Evolutionary conservation across 2,888 invertebrate genomes (phyloP), one percentile per base, ranked within the genome.

Genomic region (Stenodema calcarata): DNA sequence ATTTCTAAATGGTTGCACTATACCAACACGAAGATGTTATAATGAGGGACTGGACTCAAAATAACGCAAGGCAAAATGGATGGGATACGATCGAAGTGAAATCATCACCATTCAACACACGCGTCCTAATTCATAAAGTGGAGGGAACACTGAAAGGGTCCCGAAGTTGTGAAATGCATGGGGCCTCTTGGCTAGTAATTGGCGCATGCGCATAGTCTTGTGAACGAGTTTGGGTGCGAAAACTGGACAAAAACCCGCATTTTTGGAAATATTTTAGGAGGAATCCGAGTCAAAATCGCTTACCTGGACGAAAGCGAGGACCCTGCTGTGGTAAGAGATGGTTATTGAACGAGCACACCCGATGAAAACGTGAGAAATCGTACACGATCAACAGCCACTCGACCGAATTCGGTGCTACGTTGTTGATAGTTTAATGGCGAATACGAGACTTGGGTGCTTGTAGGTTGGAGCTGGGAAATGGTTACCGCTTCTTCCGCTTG

Each of bases 401-500:
- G 62, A 70, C 18, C 69, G 23, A 73, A 54, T n/a, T 18, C 27
- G 50, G 42, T 23, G 42, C 44, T n/a, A 86, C 35, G 80, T 78
- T 84, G 81, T 85, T 86, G 79, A 73, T 79, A 28, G 85, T 85
- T 79, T 80, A 87, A 87, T 87, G 87, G 87, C 87, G 87, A 87
- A 79, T 80, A 41, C 41, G 76, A 75, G 62, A 62, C 62, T 23
- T 47, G 1, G 62, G 23, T 23, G 44, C 81, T 81, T 73, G 62
- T 28, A n/a, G 50, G 50, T 7, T 50, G 54, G 16, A 18, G 54
- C 54, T 7, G 16, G 54, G 23, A 27, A 4, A 27, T 23, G n/a
- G 11, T 62, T 50, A 50, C 9, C 23, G 18, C 62, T 62, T 23
- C 0, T 62, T 62, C 62, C 62, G 62, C 23, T 62, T 62, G 62